A percentile compares a stretch with the other conserved stretches of the same genome.
Conservation (phyloP, 2,113 vertebrate genomes). For the Pollachius pollachius region DNA sequence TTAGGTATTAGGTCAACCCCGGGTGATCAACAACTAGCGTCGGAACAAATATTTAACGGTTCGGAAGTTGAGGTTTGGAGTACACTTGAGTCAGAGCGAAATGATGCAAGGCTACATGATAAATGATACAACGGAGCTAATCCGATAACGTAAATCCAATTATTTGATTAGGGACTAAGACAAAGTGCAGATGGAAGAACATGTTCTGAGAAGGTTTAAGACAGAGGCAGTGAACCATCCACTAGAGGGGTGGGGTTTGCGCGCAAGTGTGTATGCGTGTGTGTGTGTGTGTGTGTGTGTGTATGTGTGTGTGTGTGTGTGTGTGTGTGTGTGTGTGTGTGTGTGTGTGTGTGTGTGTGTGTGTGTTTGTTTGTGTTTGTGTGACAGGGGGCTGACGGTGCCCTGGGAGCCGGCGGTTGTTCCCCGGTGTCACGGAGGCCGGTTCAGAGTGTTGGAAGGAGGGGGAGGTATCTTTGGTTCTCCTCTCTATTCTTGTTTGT, state of each 20-base stretch:
- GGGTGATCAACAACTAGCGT: not conserved
- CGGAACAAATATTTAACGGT: not conserved
- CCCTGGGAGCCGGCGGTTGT: not conserved
- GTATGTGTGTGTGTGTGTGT: not conserved
- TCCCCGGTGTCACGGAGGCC: slow-evolving; percentile 21
- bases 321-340: not conserved
- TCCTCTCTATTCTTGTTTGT: slow-evolving; percentile 49
- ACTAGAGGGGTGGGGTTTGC: no score
- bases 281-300: not conserved
- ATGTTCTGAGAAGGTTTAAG: not conserved
- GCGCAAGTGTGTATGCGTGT: not conserved
- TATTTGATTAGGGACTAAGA: not conserved
- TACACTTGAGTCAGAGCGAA: no score
- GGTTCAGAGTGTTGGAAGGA: slow-evolving; percentile 38
- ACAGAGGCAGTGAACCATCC: no score
- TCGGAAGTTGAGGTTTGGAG: not conserved
- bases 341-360: not conserved
- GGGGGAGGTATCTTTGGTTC: not conserved
- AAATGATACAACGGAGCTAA: no score
- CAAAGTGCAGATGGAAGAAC: not conserved
- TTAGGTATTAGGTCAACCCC: not conserved
- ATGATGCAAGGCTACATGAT: no score
- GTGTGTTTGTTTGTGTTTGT: not conserved
- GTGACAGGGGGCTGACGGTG: not conserved
- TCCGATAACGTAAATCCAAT: no score